phyloP scores from a whole-genome alignment of 2,888 invertebrate species.

The Apotomis turbidana region DNA sequence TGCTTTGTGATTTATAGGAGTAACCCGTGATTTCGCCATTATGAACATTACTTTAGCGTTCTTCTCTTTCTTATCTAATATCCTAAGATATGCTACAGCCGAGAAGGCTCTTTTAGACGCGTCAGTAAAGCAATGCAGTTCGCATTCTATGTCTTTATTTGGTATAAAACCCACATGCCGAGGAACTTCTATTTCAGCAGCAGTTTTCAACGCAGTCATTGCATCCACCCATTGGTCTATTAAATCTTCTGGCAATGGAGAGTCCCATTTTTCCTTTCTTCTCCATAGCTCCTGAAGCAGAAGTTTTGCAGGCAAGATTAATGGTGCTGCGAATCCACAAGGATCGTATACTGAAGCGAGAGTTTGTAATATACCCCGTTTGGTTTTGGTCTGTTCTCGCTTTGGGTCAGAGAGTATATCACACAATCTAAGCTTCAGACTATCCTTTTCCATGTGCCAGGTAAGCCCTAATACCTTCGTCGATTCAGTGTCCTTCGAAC shows the following conservation, averaged over 20 bases:
- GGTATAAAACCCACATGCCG: not conserved
- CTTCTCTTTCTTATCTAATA: not conserved
- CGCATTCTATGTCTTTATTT: not conserved
- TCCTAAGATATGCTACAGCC: conserved; percentile 9
- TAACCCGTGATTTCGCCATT: not conserved
- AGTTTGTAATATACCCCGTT: too few relatives aligned
- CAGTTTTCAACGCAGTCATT: not conserved
- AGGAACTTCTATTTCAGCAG: conserved; percentile 1
- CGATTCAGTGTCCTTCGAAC: too few relatives aligned
- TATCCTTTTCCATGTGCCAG: too few relatives aligned
- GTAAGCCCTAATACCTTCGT: too few relatives aligned
- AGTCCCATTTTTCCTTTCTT: not conserved
- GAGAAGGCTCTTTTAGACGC: conserved; percentile 10
- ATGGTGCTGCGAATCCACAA: conserved; percentile 8
- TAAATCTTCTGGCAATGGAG: not conserved
- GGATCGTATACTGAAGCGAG: not conserved
- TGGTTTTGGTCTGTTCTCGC: too few relatives aligned
- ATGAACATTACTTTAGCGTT: not conserved
- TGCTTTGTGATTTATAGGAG: not conserved
- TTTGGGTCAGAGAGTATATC: too few relatives aligned
- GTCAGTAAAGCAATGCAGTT: conserved; percentile 21
- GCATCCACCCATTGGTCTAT: not conserved
- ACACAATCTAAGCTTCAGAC: too few relatives aligned
- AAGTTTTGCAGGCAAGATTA: conserved; percentile 1
- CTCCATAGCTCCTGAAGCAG: conserved; percentile 8